A percentile compares a stretch with the other conserved stretches of the same genome.
These are phyloP conservation scores for Boloria euphrosyne DNA, from an alignment of 2,888 invertebrate genomes.

Conservation along the genomic window DNA sequence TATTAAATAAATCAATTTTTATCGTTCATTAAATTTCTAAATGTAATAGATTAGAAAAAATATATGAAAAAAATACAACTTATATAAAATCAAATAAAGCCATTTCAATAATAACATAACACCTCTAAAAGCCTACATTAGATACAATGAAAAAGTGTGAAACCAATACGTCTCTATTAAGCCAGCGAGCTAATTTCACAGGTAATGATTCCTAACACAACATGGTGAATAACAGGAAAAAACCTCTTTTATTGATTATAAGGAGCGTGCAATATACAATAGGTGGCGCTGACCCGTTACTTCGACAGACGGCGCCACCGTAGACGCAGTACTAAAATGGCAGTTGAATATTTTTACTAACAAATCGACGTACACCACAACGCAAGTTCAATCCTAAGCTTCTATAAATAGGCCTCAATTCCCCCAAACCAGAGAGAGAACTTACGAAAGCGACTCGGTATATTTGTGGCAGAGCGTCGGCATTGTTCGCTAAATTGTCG, in stretches of 20 bases:
- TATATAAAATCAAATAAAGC: background rate
- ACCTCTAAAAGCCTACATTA: conserved; percentile 7
- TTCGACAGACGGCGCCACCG: conserved; percentile 80
- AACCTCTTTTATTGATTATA: conserved; percentile 73
- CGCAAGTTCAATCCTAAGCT: conserved; percentile 50
- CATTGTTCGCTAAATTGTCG: conserved; percentile 83
- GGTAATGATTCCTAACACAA: conserved; percentile 33
- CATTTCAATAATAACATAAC: conserved; percentile 4
- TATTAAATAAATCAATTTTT: too few species aligned
- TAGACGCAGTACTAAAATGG: conserved; percentile 80
- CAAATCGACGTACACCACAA: conserved; percentile 45
- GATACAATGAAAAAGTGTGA: conserved; percentile 10
- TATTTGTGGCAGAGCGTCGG: conserved; percentile 78
- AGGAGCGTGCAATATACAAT: conserved; percentile 76
- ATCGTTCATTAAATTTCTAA: background rate
- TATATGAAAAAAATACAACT: background rate
- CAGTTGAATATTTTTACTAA: conserved; percentile 79
- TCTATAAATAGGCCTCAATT: conserved; percentile 48
- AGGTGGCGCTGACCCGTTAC: conserved; percentile 79
- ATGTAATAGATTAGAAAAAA: background rate
- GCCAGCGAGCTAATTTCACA: conserved; percentile 32
- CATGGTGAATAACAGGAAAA: conserved; percentile 31
- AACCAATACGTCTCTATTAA: conserved; percentile 21
- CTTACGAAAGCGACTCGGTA: conserved; percentile 71
- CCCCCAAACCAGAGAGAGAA: conserved; percentile 49